Conservation (phyloP, 2,797 vertebrate species). For the Phrynocephalus guinanensis region DNA sequence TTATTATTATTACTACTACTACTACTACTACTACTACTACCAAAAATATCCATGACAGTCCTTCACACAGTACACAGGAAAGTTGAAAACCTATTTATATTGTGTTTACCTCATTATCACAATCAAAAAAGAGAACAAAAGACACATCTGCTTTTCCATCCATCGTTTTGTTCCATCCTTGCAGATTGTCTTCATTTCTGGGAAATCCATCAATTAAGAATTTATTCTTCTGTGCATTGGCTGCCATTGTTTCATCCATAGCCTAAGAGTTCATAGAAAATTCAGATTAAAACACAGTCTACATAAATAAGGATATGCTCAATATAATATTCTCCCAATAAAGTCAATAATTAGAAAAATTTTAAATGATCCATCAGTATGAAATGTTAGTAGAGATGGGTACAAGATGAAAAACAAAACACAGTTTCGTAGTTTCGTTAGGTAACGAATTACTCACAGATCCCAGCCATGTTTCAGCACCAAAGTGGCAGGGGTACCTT, state of each 20-base stretch:
- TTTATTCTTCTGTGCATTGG: slow-evolving; percentile 86
- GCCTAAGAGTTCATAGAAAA: slow-evolving; percentile 79
- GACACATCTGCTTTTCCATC: slow-evolving; percentile 91
- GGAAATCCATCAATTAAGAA: slow-evolving; percentile 99
- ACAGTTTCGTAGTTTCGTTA: too few species aligned
- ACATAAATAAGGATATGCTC: background rate
- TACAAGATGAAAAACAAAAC: too few species aligned
- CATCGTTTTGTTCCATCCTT: slow-evolving; percentile 93
- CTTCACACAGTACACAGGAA: slow-evolving; percentile 44
- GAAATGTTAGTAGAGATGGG: slow-evolving; percentile 10
- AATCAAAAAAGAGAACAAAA: slow-evolving; percentile 98
- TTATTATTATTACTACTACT: too few species aligned
- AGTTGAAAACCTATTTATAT: slow-evolving; percentile 38
- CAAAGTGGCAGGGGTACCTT: too few species aligned
- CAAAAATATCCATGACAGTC: slow-evolving; percentile 28
- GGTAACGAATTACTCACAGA: too few species aligned
- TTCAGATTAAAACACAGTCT: slow-evolving; percentile 33
- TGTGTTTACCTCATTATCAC: slow-evolving; percentile 88
- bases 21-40: too few species aligned
- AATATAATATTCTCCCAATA: slow-evolving; percentile 9
- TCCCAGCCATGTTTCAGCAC: too few species aligned
- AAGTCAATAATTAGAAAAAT: slow-evolving; percentile 22
- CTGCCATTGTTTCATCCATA: slow-evolving; percentile 92
- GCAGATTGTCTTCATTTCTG: slow-evolving; percentile 95
- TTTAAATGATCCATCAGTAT: too few species aligned